Evolutionary conservation across 2,797 vertebrate species (phyloP).

Genomic region (Varecia variegata): DNA sequence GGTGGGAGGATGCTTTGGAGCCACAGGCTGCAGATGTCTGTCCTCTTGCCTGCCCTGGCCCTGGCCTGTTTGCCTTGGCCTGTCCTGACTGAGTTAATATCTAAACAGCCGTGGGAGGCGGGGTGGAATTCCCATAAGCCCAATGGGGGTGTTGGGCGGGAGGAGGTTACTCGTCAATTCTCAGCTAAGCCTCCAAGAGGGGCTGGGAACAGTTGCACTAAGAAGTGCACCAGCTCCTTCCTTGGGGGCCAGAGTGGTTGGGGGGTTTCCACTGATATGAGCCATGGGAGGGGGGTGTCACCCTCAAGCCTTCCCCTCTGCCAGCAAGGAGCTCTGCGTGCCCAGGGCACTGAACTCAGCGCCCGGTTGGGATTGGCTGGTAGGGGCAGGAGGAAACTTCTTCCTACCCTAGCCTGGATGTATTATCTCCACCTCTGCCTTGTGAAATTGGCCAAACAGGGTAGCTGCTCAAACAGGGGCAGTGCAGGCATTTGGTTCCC

Average conservation of each 20-base stretch:
- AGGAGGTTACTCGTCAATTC: not conserved
- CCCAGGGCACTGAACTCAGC: not conserved
- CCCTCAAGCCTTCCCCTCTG: not conserved
- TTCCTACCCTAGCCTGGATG: not conserved
- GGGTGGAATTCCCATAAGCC: not conserved
- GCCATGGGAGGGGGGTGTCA: not conserved
- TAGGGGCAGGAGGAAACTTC: not conserved
- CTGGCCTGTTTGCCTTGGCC: not conserved
- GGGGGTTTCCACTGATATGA: not conserved
- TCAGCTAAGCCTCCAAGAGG: not conserved
- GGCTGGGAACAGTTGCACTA: not conserved
- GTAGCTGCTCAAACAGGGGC: no score
- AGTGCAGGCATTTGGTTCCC: accelerated
- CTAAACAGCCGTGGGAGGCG: not conserved
- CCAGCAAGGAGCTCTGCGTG: not conserved
- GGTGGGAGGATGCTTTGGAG: not conserved
- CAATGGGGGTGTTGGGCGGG: not conserved
- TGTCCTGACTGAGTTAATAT: slow-evolving; percentile 55
- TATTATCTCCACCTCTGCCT: not conserved
- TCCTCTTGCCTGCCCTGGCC: not conserved
- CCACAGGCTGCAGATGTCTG: not conserved
- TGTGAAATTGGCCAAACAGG: not conserved
- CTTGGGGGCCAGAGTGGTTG: no score
- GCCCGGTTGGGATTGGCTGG: not conserved
- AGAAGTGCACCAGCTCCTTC: not conserved